These are phyloP conservation scores for Hafferia zeledoni DNA, from an alignment of 2,797 vertebrate species.

Conservation along the genomic window DNA sequence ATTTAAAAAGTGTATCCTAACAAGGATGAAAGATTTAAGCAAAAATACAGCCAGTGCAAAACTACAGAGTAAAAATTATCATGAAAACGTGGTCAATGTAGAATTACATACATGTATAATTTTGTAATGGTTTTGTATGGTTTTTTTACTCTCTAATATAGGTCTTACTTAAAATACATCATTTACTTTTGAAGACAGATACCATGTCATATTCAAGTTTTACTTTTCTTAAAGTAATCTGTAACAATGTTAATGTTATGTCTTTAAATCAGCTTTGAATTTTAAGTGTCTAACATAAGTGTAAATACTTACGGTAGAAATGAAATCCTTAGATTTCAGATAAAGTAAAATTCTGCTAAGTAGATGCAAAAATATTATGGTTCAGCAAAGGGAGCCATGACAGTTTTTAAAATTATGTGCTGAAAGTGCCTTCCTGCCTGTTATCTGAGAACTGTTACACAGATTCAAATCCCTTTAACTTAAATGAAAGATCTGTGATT, in stretches of 20 bases:
- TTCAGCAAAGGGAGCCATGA: neutral
- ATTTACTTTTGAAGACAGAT: neutral
- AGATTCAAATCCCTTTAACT: neutral
- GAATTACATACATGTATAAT: neutral
- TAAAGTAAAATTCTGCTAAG: neutral
- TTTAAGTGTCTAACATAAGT: neutral
- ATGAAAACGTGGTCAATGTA: fast-evolving
- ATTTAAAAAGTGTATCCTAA: neutral
- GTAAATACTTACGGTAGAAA: neutral
- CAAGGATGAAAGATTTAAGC: neutral
- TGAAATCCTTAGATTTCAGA: neutral
- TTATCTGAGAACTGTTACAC: neutral
- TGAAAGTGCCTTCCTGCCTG: neutral
- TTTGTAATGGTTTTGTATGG: neutral
- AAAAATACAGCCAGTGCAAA: neutral
- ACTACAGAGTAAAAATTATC: neutral
- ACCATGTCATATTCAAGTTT: neutral
- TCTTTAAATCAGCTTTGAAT: neutral
- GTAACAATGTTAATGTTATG: neutral
- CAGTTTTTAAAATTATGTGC: neutral
- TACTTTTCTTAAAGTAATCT: neutral
- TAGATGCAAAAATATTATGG: neutral
- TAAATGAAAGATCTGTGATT: neutral
- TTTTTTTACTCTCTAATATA: neutral
- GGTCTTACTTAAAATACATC: neutral